phyloP scores from a whole-genome alignment of 2,888 invertebrate genomes.

The Leptogaster cylindrica region DNA sequence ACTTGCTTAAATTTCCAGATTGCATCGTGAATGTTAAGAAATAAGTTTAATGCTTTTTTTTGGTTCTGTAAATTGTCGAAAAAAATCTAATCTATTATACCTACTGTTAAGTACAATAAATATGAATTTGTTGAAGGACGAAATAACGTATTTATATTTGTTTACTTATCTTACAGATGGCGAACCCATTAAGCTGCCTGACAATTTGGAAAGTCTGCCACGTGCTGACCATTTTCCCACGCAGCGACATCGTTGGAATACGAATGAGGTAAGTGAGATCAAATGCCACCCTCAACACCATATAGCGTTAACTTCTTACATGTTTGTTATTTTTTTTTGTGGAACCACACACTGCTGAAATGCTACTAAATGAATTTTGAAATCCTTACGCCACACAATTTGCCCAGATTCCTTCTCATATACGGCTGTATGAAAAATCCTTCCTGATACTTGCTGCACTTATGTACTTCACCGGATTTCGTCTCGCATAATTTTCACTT shows the following conservation, averaged over 20 bases:
- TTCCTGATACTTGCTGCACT: constrained; percentile 10
- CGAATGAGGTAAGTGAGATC: constrained; percentile 84
- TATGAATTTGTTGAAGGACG: no score
- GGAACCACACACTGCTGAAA: background rate
- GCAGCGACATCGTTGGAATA: constrained; percentile 97
- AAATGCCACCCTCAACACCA: background rate
- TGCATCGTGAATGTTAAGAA: no score
- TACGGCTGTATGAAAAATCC: constrained; percentile 22
- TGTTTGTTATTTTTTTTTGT: background rate
- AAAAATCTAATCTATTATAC: background rate
- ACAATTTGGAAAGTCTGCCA: constrained; percentile 93
- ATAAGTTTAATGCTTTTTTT: no score
- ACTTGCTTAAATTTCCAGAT: background rate
- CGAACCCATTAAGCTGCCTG: constrained; percentile 91
- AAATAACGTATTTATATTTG: no score
- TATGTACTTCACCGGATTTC: constrained; percentile 13
- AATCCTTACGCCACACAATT: constrained; percentile 30
- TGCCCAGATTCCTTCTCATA: constrained; percentile 26
- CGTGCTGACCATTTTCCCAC: constrained; percentile 93
- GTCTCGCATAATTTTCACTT: constrained; percentile 45
- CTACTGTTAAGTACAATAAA: no score
- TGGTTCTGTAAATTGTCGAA: background rate
- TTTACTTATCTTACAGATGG: constrained; percentile 71
- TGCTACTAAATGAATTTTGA: constrained; percentile 15
- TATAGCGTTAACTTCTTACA: constrained; percentile 22